Conservation (phyloP, 1,140 invertebrate species). For the Caenorhabditis inopinata region DNA sequence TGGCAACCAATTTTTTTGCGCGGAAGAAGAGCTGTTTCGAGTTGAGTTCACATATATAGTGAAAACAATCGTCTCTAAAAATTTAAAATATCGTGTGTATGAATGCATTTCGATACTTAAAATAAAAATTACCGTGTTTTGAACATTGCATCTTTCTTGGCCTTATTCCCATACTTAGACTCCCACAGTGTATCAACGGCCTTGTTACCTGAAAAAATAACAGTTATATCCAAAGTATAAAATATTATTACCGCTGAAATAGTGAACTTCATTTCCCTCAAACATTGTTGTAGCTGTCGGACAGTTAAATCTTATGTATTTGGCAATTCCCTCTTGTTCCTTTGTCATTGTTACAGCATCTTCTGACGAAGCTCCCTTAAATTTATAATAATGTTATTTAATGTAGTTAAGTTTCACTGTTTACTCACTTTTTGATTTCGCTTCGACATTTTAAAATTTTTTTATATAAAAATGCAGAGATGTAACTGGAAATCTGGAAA, state of each 20-base stretch:
- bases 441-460: neutral
- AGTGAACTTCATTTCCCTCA: conserved; percentile 89
- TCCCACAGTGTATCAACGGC: conserved; percentile 86
- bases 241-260: conserved; percentile 79
- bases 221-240: neutral
- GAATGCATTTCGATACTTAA: neutral
- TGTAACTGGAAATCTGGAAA: neutral
- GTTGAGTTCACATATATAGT: conserved; percentile 75
- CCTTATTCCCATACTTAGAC: conserved; percentile 82
- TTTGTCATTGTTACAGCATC: conserved; percentile 71
- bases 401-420: too few species aligned
- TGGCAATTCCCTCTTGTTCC: conserved; percentile 86
- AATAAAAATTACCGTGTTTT: conserved; percentile 76
- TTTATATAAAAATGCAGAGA: neutral
- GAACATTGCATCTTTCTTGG: conserved; percentile 77
- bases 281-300: conserved; percentile 92
- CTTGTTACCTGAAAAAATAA: conserved; percentile 71
- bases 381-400: neutral
- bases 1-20: conserved; percentile 58
- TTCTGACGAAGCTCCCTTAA: neutral
- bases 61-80: conserved; percentile 18
- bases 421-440: neutral
- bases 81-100: neutral
- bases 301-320: conserved; percentile 87
- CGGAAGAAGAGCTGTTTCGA: conserved; percentile 58